Conservation (phyloP, 2,888 invertebrate genomes). For the Protodeltote pygarga region DNA sequence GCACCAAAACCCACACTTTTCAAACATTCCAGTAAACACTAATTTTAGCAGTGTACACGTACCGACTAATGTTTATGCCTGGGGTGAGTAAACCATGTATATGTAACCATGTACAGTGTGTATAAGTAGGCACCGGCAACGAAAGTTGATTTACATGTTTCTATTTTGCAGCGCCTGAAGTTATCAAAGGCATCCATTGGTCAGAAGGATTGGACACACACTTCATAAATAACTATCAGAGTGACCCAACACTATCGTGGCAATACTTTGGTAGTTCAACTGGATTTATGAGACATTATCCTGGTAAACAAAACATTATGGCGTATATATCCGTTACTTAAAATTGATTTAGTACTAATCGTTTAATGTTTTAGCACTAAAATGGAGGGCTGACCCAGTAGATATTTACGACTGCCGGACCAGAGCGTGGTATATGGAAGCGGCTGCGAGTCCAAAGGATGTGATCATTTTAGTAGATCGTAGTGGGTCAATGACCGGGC, state of each 20-base stretch:
- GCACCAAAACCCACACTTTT: constrained; percentile 91
- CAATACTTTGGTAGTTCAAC: constrained; percentile 99
- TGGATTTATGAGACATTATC: constrained; percentile 99
- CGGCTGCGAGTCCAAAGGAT: constrained; percentile 99
- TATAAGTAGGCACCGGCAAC: too few relatives aligned
- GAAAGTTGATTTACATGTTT: too few relatives aligned
- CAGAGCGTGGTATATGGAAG: constrained; percentile 98
- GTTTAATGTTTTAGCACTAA: constrained; percentile 86
- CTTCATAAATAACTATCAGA: constrained; percentile 94
- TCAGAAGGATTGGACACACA: constrained; percentile 96
- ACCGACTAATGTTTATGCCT: constrained; percentile 97
- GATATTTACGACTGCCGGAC: constrained; percentile 98
- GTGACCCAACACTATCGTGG: constrained; percentile 96
- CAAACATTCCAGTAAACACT: constrained; percentile 91
- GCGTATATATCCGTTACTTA: too few relatives aligned
- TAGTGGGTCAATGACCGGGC: constrained; percentile 97
- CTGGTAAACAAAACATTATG: constrained; percentile 89
- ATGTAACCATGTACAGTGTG: constrained; percentile 22
- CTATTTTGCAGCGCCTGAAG: constrained; percentile 89
- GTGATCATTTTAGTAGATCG: constrained; percentile 94
- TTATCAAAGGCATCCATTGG: constrained; percentile 98
- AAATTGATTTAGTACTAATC: constrained; percentile 2
- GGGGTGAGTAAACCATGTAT: constrained; percentile 85
- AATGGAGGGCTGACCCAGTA: constrained; percentile 92
- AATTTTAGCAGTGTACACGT: constrained; percentile 96